Percentiles rank a stretch among this genome's conserved stretches.
These are phyloP conservation scores for Xiphorhynchus erythropygius DNA, from an alignment of 2,797 vertebrate genomes.

Conservation along the genomic window DNA sequence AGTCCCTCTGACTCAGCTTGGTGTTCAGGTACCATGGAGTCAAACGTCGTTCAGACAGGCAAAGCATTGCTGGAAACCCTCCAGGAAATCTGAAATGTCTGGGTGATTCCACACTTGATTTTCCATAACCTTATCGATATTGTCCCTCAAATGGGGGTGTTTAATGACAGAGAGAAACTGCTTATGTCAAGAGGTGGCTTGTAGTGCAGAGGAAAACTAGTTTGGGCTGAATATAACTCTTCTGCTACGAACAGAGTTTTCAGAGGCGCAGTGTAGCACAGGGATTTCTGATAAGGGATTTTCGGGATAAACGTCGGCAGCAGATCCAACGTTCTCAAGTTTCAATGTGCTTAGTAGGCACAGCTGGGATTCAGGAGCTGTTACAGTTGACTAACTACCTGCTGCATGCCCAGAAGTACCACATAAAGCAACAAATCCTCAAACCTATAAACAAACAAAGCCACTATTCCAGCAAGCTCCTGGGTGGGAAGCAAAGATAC, in stretches of 20 bases:
- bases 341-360: neutral
- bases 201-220: neutral
- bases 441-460: neutral
- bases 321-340: neutral
- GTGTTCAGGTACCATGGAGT: slow-evolving; percentile 33
- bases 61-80: neutral
- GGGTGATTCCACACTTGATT: slow-evolving; percentile 30
- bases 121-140: slow-evolving; percentile 22
- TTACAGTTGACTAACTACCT: neutral
- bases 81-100: slow-evolving; percentile 29
- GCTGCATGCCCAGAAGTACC: neutral
- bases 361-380: neutral
- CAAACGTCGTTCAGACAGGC: neutral
- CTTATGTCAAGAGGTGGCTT: neutral
- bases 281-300: neutral
- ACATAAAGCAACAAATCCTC: neutral
- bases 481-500: neutral
- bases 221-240: slow-evolving; percentile 2
- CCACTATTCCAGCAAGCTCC: neutral
- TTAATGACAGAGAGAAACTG: slow-evolving; percentile 6
- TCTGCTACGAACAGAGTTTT: neutral
- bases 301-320: neutral
- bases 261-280: neutral
- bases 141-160: neutral
- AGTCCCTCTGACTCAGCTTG: slow-evolving; percentile 47